Percentiles rank a stretch among this genome's conserved stretches.
These are phyloP conservation scores for Tetrax tetrax DNA, from an alignment of 2,113 vertebrate genomes.

Conservation along the genomic window DNA sequence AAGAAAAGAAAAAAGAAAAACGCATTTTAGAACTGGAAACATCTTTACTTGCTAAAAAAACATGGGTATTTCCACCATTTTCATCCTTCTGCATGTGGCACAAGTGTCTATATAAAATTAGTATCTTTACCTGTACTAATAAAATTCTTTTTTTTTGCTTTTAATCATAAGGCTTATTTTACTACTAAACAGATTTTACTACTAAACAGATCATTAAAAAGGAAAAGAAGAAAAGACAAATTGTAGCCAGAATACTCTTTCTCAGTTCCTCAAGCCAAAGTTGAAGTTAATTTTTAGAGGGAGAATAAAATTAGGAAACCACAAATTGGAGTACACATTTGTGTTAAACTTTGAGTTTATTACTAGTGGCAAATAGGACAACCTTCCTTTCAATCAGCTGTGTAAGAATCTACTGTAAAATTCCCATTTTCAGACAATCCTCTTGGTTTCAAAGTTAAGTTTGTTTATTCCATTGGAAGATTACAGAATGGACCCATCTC, in stretches of 20 bases:
- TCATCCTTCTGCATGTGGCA: neutral
- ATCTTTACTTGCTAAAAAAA: neutral
- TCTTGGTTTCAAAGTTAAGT: slow-evolving; percentile 10
- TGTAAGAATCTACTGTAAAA: slow-evolving; percentile 50
- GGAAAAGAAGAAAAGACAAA: slow-evolving; percentile 31
- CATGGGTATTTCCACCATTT: neutral
- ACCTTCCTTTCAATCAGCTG: neutral
- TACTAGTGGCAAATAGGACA: slow-evolving; percentile 12
- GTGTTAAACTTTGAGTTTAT: slow-evolving; percentile 52
- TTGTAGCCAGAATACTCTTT: neutral
- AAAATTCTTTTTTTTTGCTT: neutral
- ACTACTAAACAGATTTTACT: slow-evolving; percentile 63
- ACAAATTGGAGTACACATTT: neutral
- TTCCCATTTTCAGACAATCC: neutral
- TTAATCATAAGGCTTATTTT: slow-evolving; percentile 27
- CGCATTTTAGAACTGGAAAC: neutral
- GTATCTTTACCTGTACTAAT: neutral
- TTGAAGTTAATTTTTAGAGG: slow-evolving; percentile 45
- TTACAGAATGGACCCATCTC: neutral
- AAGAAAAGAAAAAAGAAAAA: neutral
- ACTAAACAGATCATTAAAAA: slow-evolving; percentile 54
- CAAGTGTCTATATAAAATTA: neutral
- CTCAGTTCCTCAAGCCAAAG: slow-evolving; percentile 26
- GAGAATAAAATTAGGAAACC: slow-evolving; percentile 44
- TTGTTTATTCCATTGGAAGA: slow-evolving; percentile 4